A percentile compares a stretch with the other conserved stretches of the same genome.
These are phyloP conservation scores for Tamandua tetradactyla DNA, from an alignment of 2,797 vertebrate species.

Conservation along the genomic window DNA sequence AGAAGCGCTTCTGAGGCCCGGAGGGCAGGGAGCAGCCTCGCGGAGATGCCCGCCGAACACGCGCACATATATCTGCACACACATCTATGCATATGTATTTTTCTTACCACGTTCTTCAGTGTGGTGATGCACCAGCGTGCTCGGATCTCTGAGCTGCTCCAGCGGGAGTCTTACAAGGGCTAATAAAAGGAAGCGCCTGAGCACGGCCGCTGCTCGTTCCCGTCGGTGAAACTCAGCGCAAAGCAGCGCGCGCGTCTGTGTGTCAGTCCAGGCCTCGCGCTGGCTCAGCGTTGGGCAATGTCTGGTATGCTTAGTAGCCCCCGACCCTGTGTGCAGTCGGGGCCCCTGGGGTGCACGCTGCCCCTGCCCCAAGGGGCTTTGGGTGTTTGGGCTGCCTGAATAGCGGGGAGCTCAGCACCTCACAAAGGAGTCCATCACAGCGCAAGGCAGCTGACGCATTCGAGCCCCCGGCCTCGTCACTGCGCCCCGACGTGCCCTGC, in stretches of 20 bases:
- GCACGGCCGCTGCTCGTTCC: not conserved
- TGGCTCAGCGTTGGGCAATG: not conserved
- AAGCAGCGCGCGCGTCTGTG: not conserved
- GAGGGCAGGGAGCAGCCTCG: not conserved
- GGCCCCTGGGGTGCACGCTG: not conserved
- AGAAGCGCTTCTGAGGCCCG: constrained; percentile 67
- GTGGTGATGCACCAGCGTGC: constrained; percentile 15
- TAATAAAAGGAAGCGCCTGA: constrained; percentile 68
- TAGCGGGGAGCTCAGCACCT: not conserved
- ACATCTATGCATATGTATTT: constrained; percentile 41
- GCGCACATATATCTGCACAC: not conserved
- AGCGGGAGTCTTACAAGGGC: constrained; percentile 32
- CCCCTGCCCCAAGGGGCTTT: not conserved
- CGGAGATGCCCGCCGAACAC: not conserved
- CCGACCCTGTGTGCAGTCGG: not conserved
- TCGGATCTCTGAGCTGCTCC: constrained; percentile 30
- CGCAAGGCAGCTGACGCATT: not conserved
- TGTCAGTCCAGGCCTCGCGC: not conserved
- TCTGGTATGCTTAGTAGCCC: no score
- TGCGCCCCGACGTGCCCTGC: not conserved
- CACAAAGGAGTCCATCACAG: not conserved
- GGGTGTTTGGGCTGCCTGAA: not conserved
- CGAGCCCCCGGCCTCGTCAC: not conserved
- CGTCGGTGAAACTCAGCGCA: not conserved
- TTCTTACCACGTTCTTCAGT: constrained; percentile 57